phyloP scores from a whole-genome alignment of 35 echinoderm and acorn worm species.

The Eucidaris tribuloides region DNA sequence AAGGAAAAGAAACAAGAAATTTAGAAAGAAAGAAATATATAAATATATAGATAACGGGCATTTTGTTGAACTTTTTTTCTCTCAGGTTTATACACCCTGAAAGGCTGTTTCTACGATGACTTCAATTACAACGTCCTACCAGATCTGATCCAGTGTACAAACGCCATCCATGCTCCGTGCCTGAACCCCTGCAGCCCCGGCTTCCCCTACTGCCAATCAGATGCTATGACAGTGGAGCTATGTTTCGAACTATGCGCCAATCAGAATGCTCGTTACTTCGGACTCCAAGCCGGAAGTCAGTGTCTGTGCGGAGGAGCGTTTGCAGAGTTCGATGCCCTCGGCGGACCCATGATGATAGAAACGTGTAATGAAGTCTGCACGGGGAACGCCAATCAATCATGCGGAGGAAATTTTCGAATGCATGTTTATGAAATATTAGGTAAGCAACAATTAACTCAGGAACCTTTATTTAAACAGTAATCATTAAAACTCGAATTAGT shows the following conservation, averaged over 20 bases:
- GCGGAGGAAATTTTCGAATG: background rate
- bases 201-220: conserved; percentile 2
- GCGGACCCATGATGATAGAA: background rate
- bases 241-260: conserved; percentile 8
- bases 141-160: background rate
- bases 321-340: background rate
- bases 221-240: background rate
- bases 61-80: too few species aligned
- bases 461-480: too few species aligned
- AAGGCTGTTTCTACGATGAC: background rate
- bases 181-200: background rate
- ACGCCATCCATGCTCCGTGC: background rate
- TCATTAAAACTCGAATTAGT: too few species aligned
- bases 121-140: conserved; percentile 15
- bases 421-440: conserved; percentile 13
- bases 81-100: background rate
- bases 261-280: conserved; percentile 19
- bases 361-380: background rate
- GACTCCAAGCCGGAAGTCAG: background rate
- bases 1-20: too few species aligned
- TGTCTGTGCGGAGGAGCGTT: conserved; percentile 9
- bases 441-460: too few species aligned
- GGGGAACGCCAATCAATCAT: background rate
- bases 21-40: too few species aligned
- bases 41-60: too few species aligned